A percentile compares a stretch with the other conserved stretches of the same genome.
Conservation (phyloP, 1,140 invertebrate genomes). For the Papilio xuthus region DNA sequence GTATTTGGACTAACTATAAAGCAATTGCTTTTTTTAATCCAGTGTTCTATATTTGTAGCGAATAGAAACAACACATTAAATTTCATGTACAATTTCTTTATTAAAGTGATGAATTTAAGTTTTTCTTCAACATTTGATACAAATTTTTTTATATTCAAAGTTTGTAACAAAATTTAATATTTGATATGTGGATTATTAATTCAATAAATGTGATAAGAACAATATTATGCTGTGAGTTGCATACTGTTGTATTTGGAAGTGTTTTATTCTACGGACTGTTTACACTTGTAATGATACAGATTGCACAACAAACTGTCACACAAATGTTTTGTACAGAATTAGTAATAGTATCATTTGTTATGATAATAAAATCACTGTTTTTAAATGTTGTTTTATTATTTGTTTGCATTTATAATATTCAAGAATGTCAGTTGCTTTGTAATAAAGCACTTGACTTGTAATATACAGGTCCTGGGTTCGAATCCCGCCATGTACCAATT, state of each 20-base stretch:
- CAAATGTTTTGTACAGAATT: conserved; percentile 8
- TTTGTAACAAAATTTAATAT: neutral
- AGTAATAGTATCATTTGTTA: conserved; percentile 28
- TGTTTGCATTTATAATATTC: too few relatives aligned
- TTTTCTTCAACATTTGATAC: neutral
- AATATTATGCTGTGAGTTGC: neutral
- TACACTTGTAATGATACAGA: neutral
- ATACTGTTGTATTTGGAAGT: neutral
- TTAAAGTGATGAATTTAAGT: neutral
- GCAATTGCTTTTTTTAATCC: neutral
- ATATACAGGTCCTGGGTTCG: too few relatives aligned
- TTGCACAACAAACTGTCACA: neutral
- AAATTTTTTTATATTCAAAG: neutral
- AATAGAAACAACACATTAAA: too few relatives aligned
- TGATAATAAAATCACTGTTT: conserved; percentile 29
- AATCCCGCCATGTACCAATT: too few relatives aligned
- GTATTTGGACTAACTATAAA: neutral
- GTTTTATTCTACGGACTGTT: neutral
- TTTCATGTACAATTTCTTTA: neutral
- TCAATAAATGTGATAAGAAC: neutral
- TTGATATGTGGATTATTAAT: neutral
- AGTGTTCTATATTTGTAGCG: too few relatives aligned
- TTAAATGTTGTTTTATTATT: conserved; percentile 43
- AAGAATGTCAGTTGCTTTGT: too few relatives aligned
- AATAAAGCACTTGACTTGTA: too few relatives aligned